A percentile compares a stretch with the other conserved stretches of the same genome.
phyloP scores from a whole-genome alignment of 30 jellyfish, hydroid and myxozoan genomes.

The Haliclystus octoradiatus region DNA sequence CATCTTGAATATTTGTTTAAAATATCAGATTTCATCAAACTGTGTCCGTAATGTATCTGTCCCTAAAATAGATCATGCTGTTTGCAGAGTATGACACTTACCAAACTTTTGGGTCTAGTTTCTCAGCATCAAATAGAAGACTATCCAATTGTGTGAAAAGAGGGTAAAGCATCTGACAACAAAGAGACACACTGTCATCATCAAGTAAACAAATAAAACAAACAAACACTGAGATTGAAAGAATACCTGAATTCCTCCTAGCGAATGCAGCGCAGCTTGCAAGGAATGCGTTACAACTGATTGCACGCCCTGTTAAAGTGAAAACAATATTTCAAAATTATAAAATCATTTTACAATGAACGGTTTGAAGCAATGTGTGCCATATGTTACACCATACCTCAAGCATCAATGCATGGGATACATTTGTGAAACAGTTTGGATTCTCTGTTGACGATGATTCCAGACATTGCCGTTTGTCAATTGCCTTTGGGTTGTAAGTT shows the following conservation, averaged over 20 bases:
- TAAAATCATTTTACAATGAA: background rate
- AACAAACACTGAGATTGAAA: background rate
- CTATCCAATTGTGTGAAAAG: constrained; percentile 86
- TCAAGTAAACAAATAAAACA: background rate
- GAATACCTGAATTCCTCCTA: constrained; percentile 90
- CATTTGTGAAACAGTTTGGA: constrained; percentile 44
- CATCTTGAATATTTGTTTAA: no score
- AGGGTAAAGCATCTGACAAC: constrained; percentile 72
- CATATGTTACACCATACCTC: constrained; percentile 39
- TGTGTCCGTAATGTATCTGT: no score
- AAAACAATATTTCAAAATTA: background rate
- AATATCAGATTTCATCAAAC: no score
- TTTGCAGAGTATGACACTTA: background rate
- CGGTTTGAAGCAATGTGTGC: background rate
- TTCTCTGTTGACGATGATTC: constrained; percentile 86
- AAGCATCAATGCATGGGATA: constrained; percentile 88
- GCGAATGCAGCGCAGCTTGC: constrained; percentile 92
- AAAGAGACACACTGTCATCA: background rate
- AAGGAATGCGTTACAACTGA: constrained; percentile 80
- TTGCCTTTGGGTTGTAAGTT: constrained; percentile 92
- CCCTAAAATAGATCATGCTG: no score
- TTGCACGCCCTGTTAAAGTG: constrained; percentile 69
- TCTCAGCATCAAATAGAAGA: constrained; percentile 50
- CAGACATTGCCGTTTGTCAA: constrained; percentile 72
- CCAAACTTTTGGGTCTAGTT: constrained; percentile 71